A percentile compares a stretch with the other conserved stretches of the same genome.
Evolutionary conservation across 2,113 vertebrate species (phyloP).

Genomic region (Anhinga anhinga): DNA sequence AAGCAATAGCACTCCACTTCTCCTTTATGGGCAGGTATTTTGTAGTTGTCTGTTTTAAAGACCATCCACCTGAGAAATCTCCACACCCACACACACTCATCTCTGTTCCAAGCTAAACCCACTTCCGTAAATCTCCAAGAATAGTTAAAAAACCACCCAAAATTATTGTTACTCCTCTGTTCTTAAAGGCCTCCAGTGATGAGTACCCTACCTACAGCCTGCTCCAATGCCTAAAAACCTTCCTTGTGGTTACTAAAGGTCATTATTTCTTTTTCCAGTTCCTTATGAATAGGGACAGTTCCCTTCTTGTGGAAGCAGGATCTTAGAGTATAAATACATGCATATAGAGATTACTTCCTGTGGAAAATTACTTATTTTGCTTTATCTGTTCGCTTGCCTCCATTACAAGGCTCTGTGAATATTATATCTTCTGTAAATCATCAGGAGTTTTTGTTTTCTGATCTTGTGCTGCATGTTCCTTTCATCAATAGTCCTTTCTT

Average conservation of each 20-base stretch:
- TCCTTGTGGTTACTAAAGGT: accelerated
- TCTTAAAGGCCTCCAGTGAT: background rate
- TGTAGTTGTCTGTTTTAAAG: background rate
- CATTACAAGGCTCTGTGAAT: background rate
- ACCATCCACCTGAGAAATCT: background rate
- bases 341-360: background rate
- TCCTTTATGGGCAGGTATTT: background rate
- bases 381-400: background rate
- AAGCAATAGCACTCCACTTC: background rate
- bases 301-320: background rate
- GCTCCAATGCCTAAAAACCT: background rate
- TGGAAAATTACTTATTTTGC: background rate
- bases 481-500: background rate
- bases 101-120: background rate
- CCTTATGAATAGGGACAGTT: background rate
- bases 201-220: background rate
- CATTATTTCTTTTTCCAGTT: background rate
- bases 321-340: background rate
- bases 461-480: background rate
- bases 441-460: background rate
- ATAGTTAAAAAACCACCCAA: accelerated
- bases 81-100: background rate
- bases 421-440: background rate
- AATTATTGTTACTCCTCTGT: background rate
- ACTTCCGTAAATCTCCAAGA: background rate